Evolutionary conservation across 2,113 vertebrate genomes (phyloP).

Genomic region (Sinocyclocheilus anshuiensis): DNA sequence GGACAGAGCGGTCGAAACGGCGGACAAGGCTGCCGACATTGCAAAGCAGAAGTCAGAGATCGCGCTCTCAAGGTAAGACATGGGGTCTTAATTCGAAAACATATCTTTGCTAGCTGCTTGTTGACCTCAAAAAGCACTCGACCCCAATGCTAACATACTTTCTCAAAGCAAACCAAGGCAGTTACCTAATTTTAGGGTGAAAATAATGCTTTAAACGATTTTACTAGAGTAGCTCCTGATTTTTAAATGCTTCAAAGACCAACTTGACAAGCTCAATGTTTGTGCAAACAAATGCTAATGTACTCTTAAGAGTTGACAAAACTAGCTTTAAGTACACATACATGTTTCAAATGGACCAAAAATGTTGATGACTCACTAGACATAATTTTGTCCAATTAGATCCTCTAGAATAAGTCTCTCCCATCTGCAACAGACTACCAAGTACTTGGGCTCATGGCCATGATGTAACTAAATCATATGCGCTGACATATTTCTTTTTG

Average conservation of each 20-base stretch:
- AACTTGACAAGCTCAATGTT: background rate
- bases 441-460: background rate
- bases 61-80: conserved; percentile 88
- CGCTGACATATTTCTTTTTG: background rate
- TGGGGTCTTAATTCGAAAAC: background rate
- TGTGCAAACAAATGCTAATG: background rate
- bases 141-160: background rate
- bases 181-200: background rate
- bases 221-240: background rate
- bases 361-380: background rate
- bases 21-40: conserved; percentile 88
- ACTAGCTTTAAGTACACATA: background rate
- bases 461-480: background rate
- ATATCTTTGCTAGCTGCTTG: background rate
- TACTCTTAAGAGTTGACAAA: background rate
- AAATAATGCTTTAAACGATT: background rate
- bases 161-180: background rate
- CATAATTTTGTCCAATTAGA: background rate
- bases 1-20: conserved; percentile 90
- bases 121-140: background rate
- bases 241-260: background rate
- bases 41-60: conserved; percentile 96
- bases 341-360: background rate
- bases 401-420: background rate
- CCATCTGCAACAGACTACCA: background rate